These are phyloP conservation scores for Hydropsyche tenuis DNA, from an alignment of 1,140 invertebrate genomes.

Conservation along the genomic window DNA sequence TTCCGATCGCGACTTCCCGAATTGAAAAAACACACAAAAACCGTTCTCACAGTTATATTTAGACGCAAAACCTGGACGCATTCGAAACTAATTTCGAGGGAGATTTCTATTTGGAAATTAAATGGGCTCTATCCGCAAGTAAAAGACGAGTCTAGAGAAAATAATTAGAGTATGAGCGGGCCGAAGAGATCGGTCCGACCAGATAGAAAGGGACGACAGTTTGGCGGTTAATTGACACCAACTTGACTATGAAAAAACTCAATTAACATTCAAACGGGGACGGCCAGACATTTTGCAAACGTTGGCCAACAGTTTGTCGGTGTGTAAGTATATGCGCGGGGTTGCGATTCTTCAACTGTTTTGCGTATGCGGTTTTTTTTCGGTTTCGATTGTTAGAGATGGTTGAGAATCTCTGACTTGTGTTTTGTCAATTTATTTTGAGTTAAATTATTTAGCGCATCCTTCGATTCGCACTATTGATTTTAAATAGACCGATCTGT, in stretches of 20 bases:
- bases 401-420: too few species aligned
- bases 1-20: too few species aligned
- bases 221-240: conserved; percentile 40
- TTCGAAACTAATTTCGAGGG: conserved; percentile 23
- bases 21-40: neutral
- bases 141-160: conserved; percentile 26
- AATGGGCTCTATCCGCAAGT: conserved; percentile 28
- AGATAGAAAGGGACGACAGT: conserved; percentile 23
- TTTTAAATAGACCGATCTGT: too few species aligned
- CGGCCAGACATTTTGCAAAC: conserved; percentile 19
- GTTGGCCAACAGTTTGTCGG: neutral
- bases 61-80: neutral
- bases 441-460: too few species aligned
- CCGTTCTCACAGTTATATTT: neutral
- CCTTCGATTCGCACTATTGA: too few species aligned
- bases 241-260: conserved; percentile 44
- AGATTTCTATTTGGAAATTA: conserved; percentile 24
- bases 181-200: neutral
- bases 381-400: too few species aligned
- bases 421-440: too few species aligned
- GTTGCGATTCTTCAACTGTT: too few species aligned
- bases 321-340: too few species aligned
- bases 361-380: too few species aligned
- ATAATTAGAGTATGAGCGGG: conserved; percentile 30
- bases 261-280: conserved; percentile 38